These are phyloP conservation scores for Malurus melanocephalus DNA, from an alignment of 2,113 vertebrate genomes.

Conservation along the genomic window DNA sequence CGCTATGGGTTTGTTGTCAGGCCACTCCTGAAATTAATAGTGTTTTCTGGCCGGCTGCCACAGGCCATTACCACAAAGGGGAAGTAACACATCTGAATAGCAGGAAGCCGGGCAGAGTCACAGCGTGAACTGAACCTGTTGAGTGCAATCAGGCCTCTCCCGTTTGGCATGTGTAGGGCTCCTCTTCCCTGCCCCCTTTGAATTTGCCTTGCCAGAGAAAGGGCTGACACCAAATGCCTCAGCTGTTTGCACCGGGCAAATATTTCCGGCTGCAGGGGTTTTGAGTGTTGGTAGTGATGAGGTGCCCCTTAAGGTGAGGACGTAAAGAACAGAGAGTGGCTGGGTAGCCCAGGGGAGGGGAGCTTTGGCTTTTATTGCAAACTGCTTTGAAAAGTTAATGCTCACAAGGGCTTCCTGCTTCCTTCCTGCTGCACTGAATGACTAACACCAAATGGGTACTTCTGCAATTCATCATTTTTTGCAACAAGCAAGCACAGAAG, in stretches of 20 bases:
- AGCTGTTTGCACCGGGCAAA: conserved; percentile 55
- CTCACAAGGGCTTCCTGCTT: conserved; percentile 55
- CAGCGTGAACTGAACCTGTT: conserved; percentile 75
- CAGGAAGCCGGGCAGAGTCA: conserved; percentile 74
- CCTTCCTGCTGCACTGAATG: conserved; percentile 36
- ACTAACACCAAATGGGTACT: conserved; percentile 51
- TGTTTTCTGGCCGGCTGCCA: conserved; percentile 77
- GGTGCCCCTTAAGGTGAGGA: not conserved
- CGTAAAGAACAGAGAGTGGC: not conserved
- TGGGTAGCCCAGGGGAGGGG: not conserved
- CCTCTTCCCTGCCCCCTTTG: not conserved
- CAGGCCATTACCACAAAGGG: conserved; percentile 78
- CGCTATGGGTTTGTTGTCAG: conserved; percentile 75
- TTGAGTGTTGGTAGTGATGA: conserved; percentile 29
- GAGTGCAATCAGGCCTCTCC: conserved; percentile 60
- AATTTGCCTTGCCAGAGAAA: not conserved
- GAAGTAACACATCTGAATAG: conserved; percentile 81
- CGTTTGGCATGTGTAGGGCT: conserved; percentile 63
- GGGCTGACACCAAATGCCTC: not conserved
- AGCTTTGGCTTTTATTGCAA: conserved; percentile 21
- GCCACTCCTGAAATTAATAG: conserved; percentile 82
- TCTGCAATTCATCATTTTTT: conserved; percentile 56
- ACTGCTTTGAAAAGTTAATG: conserved; percentile 38
- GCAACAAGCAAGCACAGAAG: not conserved
- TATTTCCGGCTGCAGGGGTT: conserved; percentile 40